Conservation (phyloP, 2,113 vertebrate genomes). For the Microtus montanus region DNA sequence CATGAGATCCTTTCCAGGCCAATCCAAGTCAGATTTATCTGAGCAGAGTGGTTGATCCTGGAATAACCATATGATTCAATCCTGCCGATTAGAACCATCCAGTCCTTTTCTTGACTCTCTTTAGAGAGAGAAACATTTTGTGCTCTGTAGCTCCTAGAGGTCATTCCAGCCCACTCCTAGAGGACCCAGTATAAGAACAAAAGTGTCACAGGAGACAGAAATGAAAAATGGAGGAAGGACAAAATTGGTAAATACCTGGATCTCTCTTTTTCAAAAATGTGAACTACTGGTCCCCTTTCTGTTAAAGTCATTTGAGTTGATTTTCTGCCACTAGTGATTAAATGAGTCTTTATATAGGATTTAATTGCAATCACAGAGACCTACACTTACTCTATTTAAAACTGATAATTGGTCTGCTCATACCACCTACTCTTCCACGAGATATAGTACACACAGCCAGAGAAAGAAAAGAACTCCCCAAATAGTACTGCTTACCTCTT, state of each 20-base stretch:
- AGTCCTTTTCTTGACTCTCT: not conserved
- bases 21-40: not conserved
- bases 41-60: not conserved
- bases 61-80: not conserved
- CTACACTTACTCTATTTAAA: conserved; percentile 63
- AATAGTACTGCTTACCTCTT: conserved; percentile 8
- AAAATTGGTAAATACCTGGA: not conserved
- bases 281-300: not conserved
- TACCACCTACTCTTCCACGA: not conserved
- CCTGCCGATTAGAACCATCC: not conserved
- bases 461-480: conserved; percentile 1
- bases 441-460: not conserved
- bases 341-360: conserved; percentile 35
- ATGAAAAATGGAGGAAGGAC: not conserved
- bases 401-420: conserved; percentile 41
- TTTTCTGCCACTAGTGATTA: conserved; percentile 32
- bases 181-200: not conserved
- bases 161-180: not conserved
- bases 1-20: not conserved
- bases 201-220: not conserved
- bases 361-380: conserved; percentile 46
- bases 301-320: conserved; percentile 39
- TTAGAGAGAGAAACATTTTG: not conserved
- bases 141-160: not conserved
- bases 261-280: conserved; percentile 13